These are phyloP conservation scores for Procambarus clarkii DNA, from an alignment of 1,140 invertebrate species.

Conservation along the genomic window DNA sequence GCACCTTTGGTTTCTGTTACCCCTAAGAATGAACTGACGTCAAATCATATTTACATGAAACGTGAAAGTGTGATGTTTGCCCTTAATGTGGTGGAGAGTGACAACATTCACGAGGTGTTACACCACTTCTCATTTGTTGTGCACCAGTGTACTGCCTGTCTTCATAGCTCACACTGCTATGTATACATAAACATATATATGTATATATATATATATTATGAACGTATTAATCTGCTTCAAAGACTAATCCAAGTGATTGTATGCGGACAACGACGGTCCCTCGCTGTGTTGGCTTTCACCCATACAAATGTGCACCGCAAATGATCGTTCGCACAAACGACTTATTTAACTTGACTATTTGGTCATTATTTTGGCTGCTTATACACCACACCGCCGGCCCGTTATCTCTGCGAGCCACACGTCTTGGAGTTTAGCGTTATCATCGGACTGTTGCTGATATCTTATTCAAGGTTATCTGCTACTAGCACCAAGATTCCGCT, in stretches of 20 bases:
- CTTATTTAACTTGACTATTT: background rate
- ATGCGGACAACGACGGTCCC: too few relatives aligned
- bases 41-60: background rate
- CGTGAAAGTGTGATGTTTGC: background rate
- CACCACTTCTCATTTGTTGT: background rate
- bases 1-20: constrained; percentile 44
- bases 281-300: background rate
- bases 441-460: background rate
- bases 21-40: constrained; percentile 4
- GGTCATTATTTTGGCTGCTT: background rate
- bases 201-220: background rate
- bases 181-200: background rate
- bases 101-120: background rate
- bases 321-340: constrained; percentile 19
- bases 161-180: background rate
- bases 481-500: constrained; percentile 70
- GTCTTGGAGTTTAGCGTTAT: background rate
- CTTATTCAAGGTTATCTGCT: too few relatives aligned
- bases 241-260: too few relatives aligned
- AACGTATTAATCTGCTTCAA: too few relatives aligned
- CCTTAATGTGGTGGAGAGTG: too few relatives aligned
- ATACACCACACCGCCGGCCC: background rate
- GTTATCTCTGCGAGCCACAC: background rate
- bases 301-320: constrained; percentile 1
- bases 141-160: background rate